phyloP scores from a whole-genome alignment of 2,113 vertebrate species.

The Alethe diademata region DNA sequence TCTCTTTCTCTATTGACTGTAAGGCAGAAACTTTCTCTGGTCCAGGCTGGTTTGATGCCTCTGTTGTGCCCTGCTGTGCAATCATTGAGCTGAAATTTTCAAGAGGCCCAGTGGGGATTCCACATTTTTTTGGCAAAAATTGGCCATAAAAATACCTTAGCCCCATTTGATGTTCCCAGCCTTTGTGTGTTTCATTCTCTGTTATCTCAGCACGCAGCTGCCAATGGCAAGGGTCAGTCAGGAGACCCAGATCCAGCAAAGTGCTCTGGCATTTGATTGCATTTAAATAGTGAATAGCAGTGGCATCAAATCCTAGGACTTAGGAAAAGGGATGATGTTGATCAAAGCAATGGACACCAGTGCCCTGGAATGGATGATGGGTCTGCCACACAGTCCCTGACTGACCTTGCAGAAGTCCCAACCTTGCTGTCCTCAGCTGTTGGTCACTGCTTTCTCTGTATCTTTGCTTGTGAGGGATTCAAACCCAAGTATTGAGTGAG shows the following conservation, averaged over 20 bases:
- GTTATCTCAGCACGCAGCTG: not conserved
- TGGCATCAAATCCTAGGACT: not conserved
- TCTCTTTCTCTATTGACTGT: not conserved
- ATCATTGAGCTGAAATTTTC: slow-evolving; percentile 10
- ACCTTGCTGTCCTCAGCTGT: not conserved
- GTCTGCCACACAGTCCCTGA: not conserved
- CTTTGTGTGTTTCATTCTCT: not conserved
- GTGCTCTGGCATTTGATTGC: not conserved
- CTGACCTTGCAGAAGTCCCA: not conserved
- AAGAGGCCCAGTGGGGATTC: not conserved
- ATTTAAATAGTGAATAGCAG: not conserved
- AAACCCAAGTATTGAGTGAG: not conserved
- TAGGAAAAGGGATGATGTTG: not conserved
- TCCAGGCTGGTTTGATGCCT: not conserved
- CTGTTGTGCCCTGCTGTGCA: not conserved
- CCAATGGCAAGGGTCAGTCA: not conserved
- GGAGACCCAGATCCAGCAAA: not conserved
- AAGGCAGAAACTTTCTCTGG: not conserved
- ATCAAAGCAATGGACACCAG: not conserved
- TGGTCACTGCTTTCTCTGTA: not conserved
- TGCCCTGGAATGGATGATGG: not conserved
- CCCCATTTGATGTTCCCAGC: not conserved
- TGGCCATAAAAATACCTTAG: not conserved
- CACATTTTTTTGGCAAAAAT: slow-evolving; percentile 16
- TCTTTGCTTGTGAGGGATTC: not conserved